phyloP scores from a whole-genome alignment of 2,113 vertebrate species.

The Gallinago jamesoni region DNA sequence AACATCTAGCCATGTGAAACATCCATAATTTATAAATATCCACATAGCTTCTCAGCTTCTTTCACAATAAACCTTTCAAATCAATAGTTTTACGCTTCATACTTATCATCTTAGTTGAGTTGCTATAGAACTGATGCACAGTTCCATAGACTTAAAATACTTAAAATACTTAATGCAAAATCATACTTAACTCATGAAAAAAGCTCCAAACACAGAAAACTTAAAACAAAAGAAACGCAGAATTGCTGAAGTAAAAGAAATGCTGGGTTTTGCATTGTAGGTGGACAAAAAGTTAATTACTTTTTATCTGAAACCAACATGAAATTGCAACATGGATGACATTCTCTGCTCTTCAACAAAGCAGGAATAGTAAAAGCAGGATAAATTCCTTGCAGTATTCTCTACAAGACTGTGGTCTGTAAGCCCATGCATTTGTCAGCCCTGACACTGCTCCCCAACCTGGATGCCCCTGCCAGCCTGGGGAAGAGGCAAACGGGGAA shows the following conservation, averaged over 20 bases:
- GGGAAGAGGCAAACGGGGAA: accelerated
- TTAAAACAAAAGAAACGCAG: background rate
- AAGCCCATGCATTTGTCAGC: background rate
- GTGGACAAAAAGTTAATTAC: background rate
- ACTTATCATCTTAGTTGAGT: background rate
- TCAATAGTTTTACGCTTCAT: background rate
- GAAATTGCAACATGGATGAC: background rate
- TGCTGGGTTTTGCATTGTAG: background rate
- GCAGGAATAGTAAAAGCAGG: background rate
- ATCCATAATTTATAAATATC: background rate
- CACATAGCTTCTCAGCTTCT: background rate
- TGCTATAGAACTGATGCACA: background rate
- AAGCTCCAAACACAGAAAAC: background rate
- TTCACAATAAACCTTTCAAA: conserved; percentile 18
- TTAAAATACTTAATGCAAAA: background rate
- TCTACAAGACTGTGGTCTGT: background rate
- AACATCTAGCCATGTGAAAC: background rate
- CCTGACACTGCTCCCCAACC: accelerated
- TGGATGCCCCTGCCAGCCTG: background rate
- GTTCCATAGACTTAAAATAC: background rate
- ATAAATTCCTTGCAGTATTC: background rate
- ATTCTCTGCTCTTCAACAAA: background rate
- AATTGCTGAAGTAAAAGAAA: background rate
- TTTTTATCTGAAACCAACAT: background rate
- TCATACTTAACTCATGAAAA: background rate